These are phyloP conservation scores for Drosophila niveifrons DNA, from an alignment of 2,888 invertebrate species.

Conservation along the genomic window DNA sequence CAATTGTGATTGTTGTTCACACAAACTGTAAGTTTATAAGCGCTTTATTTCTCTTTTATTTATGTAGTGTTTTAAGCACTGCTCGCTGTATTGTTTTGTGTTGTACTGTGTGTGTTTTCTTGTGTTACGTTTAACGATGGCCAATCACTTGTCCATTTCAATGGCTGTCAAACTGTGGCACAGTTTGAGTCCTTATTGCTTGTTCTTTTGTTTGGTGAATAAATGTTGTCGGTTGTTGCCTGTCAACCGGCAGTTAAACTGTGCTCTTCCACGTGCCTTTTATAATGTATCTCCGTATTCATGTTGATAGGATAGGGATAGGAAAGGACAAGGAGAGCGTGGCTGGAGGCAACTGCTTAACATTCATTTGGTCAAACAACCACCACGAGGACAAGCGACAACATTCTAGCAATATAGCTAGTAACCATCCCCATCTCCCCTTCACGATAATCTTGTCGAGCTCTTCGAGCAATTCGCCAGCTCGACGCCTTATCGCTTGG, in stretches of 20 bases:
- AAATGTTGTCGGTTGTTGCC: slow-evolving; percentile 49
- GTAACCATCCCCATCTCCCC: slow-evolving; percentile 21
- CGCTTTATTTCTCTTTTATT: not conserved
- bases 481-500: slow-evolving; percentile 65
- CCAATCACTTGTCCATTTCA: slow-evolving; percentile 49
- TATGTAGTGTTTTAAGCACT: not conserved
- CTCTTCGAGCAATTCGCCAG: slow-evolving; percentile 20
- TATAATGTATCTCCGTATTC: slow-evolving; percentile 33
- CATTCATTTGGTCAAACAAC: slow-evolving; percentile 74
- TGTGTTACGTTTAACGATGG: slow-evolving; percentile 35
- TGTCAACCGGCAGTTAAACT: slow-evolving; percentile 69
- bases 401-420: slow-evolving; percentile 1
- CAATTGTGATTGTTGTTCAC: not conserved
- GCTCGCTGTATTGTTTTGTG: not conserved
- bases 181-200: slow-evolving; percentile 22
- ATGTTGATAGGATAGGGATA: slow-evolving; percentile 25
- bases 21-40: slow-evolving; percentile 3
- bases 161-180: slow-evolving; percentile 43
- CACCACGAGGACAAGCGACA: not conserved
- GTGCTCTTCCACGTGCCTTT: slow-evolving; percentile 54
- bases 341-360: slow-evolving; percentile 57
- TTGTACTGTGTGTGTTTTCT: not conserved
- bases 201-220: slow-evolving; percentile 9
- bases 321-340: not conserved
- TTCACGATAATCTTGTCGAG: slow-evolving; percentile 41